Evolutionary conservation across 2,113 vertebrate genomes (phyloP).

Genomic region (Malurus alboscapulatus): DNA sequence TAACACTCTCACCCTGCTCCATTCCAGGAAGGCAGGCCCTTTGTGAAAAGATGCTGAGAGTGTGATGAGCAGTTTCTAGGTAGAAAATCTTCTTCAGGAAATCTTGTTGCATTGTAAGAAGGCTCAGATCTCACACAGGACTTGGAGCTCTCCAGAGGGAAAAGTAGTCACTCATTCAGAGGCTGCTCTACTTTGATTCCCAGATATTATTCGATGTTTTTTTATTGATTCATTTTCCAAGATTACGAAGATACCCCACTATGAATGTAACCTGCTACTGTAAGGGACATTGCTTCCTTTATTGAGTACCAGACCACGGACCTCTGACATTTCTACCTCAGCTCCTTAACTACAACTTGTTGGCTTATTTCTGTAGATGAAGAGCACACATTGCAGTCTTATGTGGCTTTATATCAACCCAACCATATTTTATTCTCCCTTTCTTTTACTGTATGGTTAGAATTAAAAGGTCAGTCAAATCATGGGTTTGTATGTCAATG

Average conservation of each 20-base stretch:
- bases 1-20: not conserved
- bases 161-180: not conserved
- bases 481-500: not conserved
- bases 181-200: not conserved
- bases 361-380: not conserved
- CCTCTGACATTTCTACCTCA: not conserved
- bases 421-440: not conserved
- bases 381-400: not conserved
- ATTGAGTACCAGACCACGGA: rapidly evolving
- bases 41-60: not conserved
- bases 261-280: not conserved
- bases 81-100: not conserved
- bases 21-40: not conserved
- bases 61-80: not conserved
- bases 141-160: not conserved
- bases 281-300: not conserved
- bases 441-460: not conserved
- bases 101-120: not conserved
- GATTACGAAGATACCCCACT: not conserved
- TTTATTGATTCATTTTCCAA: not conserved
- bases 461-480: not conserved
- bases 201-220: not conserved
- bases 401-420: not conserved
- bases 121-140: not conserved
- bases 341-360: not conserved